A percentile compares a stretch with the other conserved stretches of the same genome.
These are phyloP conservation scores for Notiomystis cincta DNA, from an alignment of 2,113 vertebrate genomes.

Conservation along the genomic window DNA sequence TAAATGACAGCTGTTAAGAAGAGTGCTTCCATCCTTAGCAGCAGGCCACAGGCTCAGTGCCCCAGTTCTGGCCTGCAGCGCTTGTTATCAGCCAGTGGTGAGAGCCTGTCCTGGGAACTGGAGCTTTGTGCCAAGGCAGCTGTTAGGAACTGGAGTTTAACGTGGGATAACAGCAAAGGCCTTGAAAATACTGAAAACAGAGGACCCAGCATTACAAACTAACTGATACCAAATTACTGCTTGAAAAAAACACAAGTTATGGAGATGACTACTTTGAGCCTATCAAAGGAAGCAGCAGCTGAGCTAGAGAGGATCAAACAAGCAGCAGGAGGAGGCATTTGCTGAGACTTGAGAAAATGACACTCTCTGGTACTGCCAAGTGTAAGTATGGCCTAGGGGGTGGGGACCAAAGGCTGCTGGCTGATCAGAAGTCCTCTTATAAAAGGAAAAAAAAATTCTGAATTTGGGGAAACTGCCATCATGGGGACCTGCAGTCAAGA, in stretches of 20 bases:
- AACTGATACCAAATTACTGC: background rate
- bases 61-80: rapidly evolving
- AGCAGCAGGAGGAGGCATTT: background rate
- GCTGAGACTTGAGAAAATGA: background rate
- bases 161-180: background rate
- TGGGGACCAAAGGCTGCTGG: background rate
- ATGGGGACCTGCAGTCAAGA: background rate
- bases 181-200: background rate
- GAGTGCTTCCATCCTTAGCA: background rate
- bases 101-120: background rate
- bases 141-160: background rate
- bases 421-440: background rate
- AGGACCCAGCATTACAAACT: background rate
- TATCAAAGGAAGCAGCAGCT: background rate
- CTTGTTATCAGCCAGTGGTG: background rate
- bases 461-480: background rate
- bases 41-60: background rate
- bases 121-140: background rate
- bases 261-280: background rate
- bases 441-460: background rate
- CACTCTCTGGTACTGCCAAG: rapidly evolving
- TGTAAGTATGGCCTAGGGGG: background rate
- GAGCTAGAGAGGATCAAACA: background rate
- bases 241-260: background rate
- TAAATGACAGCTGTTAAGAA: background rate